Base-by-base conservation (phyloP, 2,113 vertebrate genomes). In the Dromaius novaehollandiae region DNA sequence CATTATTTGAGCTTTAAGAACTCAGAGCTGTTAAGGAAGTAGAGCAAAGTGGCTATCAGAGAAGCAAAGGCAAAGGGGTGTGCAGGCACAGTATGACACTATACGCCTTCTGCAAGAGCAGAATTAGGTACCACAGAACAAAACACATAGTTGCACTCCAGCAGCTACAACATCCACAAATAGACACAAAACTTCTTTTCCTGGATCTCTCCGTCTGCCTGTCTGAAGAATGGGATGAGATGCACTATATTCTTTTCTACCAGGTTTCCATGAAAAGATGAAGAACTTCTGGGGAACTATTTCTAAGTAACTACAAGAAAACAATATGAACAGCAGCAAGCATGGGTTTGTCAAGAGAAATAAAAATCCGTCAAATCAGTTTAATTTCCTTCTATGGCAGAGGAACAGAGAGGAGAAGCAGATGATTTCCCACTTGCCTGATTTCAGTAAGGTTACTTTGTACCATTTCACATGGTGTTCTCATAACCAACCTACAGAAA, bases 391-490 rank as follows among this genome's bases (percentile, higher is more conserved):
- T 81, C 68, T 74, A 21, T 5, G 21, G 58, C 34, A 76, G 25
- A 84, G 32, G 30, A 80, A 82, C 6, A 19, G 66, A 83, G 48
- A 55, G 21, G 82, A 16, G 63, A 68, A 28, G 36, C 44, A 86
- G 60, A 78, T 36, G 6, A 85, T 82, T n/a, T 92, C 70, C 40
- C 60, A 60, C 12, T 22, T 61, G n/a, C 20, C 21, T 60, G 13
- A 60, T 38, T 82, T 68, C 71, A 73, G 18, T 25, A 12, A 76
- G 16, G 50, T 32, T 50, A 53, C 46, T 96, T 84, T 40, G 21
- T 18, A 55, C 7, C 0, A 5, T 26, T 85, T 21, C 90, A 79
- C 28, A 13, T 12, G 64, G 46, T 0, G 0, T 25, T 77, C 63
- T 65, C 48, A 7, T 14, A 73, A 77, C 36, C 13, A 6, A 61